These are phyloP conservation scores for Lytechinus pictus DNA, from an alignment of 35 echinoderm and acorn worm species.

Conservation along the genomic window DNA sequence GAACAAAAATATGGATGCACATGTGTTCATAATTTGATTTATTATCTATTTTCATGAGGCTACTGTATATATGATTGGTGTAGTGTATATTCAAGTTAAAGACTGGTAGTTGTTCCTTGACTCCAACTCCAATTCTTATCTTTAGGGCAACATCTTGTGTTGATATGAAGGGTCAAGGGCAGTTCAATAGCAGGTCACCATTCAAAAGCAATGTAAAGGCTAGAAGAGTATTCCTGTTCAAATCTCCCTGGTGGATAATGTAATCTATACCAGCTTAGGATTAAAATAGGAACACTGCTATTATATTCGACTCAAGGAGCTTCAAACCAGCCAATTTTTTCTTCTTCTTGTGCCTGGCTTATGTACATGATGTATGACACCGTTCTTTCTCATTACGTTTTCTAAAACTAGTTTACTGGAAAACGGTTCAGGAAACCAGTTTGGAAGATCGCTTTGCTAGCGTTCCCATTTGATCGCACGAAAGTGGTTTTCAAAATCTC, in stretches of 20 bases:
- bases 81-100: background rate
- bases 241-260: slow-evolving; percentile 26
- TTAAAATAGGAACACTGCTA: background rate
- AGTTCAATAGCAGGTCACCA: slow-evolving; percentile 1
- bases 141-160: slow-evolving; percentile 19
- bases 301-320: background rate
- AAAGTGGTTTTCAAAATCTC: too few relatives aligned
- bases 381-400: too few relatives aligned
- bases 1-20: too few relatives aligned
- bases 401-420: too few relatives aligned
- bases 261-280: slow-evolving; percentile 26
- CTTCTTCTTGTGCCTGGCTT: too few relatives aligned
- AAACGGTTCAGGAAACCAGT: too few relatives aligned
- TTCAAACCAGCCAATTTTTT: too few relatives aligned
- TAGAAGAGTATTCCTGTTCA: slow-evolving; percentile 23
- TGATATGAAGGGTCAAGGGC: slow-evolving; percentile 43
- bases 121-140: background rate
- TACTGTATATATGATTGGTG: background rate
- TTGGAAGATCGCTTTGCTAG: too few relatives aligned
- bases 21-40: background rate
- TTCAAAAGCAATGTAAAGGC: background rate
- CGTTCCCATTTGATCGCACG: too few relatives aligned
- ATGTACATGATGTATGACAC: too few relatives aligned
- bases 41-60: background rate
- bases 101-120: background rate